Percentiles rank a stretch among this genome's conserved stretches.
Conservation (phyloP, 1,140 invertebrate species). For the Aphis gossypii region DNA sequence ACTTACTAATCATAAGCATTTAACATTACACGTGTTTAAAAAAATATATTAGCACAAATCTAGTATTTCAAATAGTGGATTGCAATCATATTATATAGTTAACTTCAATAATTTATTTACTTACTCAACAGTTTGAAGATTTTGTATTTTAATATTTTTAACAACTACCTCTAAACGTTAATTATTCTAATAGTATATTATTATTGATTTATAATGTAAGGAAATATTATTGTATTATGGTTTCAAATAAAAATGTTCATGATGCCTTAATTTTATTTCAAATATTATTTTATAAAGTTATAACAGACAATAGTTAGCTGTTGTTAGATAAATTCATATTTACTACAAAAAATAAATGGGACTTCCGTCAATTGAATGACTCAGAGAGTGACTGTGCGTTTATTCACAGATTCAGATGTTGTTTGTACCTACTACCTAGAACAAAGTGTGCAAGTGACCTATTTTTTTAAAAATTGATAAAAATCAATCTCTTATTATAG, state of each 20-base stretch:
- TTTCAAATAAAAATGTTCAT: not conserved
- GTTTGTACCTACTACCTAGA: not conserved
- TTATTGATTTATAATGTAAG: no score
- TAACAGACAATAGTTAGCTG: not conserved
- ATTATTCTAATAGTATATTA: not conserved
- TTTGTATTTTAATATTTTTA: not conserved
- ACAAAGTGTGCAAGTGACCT: not conserved
- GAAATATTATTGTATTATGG: no score
- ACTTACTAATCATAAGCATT: not conserved
- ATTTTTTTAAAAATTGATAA: not conserved
- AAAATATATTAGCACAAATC: not conserved
- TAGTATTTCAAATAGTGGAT: not conserved
- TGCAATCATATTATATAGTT: not conserved
- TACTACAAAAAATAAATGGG: not conserved
- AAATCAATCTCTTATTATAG: not conserved
- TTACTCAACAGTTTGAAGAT: not conserved
- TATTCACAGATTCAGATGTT: not conserved
- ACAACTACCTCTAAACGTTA: not conserved
- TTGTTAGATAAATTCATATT: not conserved
- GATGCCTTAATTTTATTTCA: not conserved
- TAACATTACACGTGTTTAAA: not conserved
- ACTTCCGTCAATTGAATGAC: slow-evolving; percentile 1
- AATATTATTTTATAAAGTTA: not conserved
- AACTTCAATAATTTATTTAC: not conserved
- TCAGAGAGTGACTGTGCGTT: slow-evolving; percentile 2